A percentile compares a stretch with the other conserved stretches of the same genome.
Evolutionary conservation across 2,113 vertebrate genomes (phyloP).

Genomic region (Oriolus oriolus): DNA sequence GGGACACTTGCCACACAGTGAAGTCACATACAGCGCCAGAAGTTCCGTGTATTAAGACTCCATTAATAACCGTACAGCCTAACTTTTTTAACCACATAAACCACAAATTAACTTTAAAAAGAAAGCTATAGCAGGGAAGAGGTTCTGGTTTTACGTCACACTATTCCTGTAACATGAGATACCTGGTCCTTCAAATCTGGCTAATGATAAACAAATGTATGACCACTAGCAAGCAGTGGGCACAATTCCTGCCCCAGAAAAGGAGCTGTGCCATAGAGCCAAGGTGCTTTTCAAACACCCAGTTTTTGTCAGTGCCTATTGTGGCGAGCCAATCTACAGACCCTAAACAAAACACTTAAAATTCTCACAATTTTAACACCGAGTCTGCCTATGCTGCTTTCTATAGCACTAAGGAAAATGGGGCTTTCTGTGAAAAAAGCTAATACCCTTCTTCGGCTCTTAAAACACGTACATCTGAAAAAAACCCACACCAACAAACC

Average conservation of each 20-base stretch:
- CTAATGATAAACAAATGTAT: not conserved
- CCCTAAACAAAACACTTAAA: not conserved
- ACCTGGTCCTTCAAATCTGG: not conserved
- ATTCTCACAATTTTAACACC: not conserved
- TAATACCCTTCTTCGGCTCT: not conserved
- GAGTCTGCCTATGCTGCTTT: not conserved
- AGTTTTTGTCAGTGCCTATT: not conserved
- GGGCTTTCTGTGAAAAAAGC: not conserved
- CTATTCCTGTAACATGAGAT: not conserved
- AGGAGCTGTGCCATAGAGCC: not conserved
- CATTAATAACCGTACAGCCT: not conserved
- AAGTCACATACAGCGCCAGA: not conserved
- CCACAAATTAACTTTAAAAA: not conserved
- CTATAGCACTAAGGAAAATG: not conserved
- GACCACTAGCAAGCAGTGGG: not conserved
- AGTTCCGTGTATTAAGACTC: not conserved
- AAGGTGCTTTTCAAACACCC: not conserved
- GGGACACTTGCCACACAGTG: not conserved
- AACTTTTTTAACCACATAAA: not conserved
- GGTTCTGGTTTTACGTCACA: not conserved
- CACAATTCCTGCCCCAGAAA: not conserved
- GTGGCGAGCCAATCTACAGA: not conserved
- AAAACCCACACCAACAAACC: not conserved
- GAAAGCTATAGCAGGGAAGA: not conserved
- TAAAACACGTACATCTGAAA: rapidly evolving